A percentile compares a stretch with the other conserved stretches of the same genome.
phyloP scores from a whole-genome alignment of 2,113 vertebrate species.

The Camelus dromedarius region DNA sequence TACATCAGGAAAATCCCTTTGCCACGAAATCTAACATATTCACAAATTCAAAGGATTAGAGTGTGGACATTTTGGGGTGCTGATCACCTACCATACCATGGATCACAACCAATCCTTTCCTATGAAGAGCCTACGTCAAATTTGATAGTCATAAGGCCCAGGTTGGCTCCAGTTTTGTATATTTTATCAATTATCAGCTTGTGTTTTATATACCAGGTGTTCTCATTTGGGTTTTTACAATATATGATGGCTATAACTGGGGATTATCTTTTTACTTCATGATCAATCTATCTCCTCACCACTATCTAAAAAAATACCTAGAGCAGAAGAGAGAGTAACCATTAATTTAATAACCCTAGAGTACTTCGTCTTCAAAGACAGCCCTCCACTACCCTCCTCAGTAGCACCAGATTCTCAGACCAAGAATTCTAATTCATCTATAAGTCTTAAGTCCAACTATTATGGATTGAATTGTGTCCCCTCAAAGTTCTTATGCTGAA shows the following conservation, averaged over 20 bases:
- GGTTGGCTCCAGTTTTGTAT: background rate
- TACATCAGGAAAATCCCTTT: background rate
- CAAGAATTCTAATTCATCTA: background rate
- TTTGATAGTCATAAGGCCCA: background rate
- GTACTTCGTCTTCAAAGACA: background rate
- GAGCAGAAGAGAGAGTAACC: background rate
- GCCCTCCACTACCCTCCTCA: background rate
- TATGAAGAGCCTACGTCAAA: background rate
- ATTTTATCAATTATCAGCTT: background rate
- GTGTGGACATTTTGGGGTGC: background rate
- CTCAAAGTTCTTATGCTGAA: background rate
- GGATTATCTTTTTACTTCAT: background rate
- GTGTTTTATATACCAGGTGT: background rate
- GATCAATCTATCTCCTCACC: background rate
- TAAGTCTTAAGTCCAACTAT: background rate
- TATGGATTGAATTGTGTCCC: background rate
- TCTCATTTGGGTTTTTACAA: background rate
- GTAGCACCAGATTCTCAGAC: background rate
- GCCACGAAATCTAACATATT: background rate
- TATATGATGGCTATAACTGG: background rate
- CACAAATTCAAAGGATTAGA: background rate
- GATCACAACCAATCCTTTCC: background rate
- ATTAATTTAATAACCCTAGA: background rate
- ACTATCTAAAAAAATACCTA: no score
- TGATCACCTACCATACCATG: background rate